Percentiles rank a stretch among this genome's conserved stretches.
Conservation (phyloP, 1,140 invertebrate species). For the Frieseomelitta varia region DNA sequence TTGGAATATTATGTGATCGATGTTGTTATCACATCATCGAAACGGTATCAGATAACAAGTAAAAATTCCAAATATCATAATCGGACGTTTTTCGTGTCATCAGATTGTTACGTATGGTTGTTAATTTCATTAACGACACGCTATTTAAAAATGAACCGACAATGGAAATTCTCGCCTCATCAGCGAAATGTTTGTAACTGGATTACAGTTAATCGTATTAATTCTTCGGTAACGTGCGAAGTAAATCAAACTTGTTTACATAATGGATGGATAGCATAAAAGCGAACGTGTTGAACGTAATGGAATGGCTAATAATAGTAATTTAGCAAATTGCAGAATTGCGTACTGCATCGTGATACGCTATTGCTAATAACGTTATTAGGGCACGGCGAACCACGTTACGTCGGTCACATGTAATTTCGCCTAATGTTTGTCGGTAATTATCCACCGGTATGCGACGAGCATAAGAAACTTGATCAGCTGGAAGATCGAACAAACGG, state of each 20-base stretch:
- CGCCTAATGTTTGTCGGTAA: background rate
- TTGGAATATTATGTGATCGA: background rate
- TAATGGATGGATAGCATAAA: slow-evolving; percentile 34
- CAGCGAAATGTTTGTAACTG: slow-evolving; percentile 14
- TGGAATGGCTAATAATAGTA: slow-evolving; percentile 40
- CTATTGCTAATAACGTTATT: slow-evolving; percentile 22
- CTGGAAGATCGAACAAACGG: background rate
- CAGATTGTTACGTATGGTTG: background rate
- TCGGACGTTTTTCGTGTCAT: background rate
- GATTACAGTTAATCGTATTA: slow-evolving; percentile 51
- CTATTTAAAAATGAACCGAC: slow-evolving; percentile 2
- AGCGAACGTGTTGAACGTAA: slow-evolving; percentile 22
- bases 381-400: background rate
- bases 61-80: slow-evolving; percentile 4
- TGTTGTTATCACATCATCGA: background rate
- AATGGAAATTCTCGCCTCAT: background rate
- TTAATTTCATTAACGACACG: background rate
- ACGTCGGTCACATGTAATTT: background rate
- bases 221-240: slow-evolving; percentile 59
- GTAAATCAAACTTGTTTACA: slow-evolving; percentile 55
- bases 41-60: background rate
- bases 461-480: background rate
- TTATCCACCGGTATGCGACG: background rate
- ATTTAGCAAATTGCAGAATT: slow-evolving; percentile 38
- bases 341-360: slow-evolving; percentile 1